Percentiles rank a stretch among this genome's conserved stretches.
Evolutionary conservation across 2,797 vertebrate genomes (phyloP).

Genomic region (Fundulus diaphanus): DNA sequence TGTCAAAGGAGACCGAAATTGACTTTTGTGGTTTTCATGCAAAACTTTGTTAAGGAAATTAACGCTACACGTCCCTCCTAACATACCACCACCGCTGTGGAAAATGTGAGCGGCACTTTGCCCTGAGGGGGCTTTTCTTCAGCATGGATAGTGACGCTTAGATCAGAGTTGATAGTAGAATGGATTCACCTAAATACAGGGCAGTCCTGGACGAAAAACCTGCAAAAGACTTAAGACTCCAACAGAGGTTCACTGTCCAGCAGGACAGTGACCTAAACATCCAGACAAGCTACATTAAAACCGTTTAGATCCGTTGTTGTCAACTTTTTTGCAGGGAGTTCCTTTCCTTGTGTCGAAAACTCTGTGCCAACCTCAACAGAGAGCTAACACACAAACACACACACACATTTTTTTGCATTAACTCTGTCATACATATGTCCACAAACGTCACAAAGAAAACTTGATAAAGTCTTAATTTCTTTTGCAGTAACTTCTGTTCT

Average conservation of each 20-base stretch:
- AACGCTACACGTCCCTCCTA: background rate
- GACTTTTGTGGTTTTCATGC: background rate
- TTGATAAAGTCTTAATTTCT: background rate
- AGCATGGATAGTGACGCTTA: background rate
- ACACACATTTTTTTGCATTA: background rate
- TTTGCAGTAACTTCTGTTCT: background rate
- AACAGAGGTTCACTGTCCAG: no score
- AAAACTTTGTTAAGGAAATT: background rate
- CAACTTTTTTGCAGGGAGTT: no score
- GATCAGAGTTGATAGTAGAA: no score
- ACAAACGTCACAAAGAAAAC: background rate
- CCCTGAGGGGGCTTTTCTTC: background rate
- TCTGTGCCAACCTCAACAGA: background rate
- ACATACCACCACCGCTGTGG: background rate
- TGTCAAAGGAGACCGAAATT: background rate
- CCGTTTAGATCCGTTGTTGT: no score
- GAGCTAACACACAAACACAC: background rate
- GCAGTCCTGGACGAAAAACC: background rate
- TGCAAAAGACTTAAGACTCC: background rate
- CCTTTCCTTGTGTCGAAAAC: no score
- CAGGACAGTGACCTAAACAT: no score
- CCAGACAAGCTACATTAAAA: no score
- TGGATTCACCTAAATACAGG: background rate
- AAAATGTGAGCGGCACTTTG: background rate
- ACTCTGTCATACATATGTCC: background rate